These are phyloP conservation scores for Teleogryllus oceanicus DNA, from an alignment of 2,888 invertebrate genomes.

Conservation along the genomic window DNA sequence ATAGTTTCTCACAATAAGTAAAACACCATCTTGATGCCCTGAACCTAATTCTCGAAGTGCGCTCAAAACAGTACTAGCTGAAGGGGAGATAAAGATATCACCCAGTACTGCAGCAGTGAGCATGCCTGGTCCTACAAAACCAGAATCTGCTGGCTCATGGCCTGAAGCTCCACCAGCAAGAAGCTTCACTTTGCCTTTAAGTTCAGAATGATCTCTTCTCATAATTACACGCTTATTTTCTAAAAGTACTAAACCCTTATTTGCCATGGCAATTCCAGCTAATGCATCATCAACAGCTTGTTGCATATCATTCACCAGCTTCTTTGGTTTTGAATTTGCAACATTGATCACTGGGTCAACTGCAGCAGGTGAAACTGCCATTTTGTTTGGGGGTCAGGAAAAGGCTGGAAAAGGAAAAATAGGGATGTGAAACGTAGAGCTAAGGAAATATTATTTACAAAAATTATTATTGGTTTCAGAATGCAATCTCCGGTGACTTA, in stretches of 20 bases:
- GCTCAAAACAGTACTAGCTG: slow-evolving; percentile 27
- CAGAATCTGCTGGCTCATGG: slow-evolving; percentile 52
- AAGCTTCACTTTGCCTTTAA: slow-evolving; percentile 41
- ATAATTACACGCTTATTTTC: slow-evolving; percentile 35
- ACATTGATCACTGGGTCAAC: neutral
- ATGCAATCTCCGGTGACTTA: no score
- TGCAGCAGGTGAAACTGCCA: neutral
- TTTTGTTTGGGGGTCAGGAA: neutral
- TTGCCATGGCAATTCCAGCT: slow-evolving; percentile 30
- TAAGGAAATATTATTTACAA: neutral
- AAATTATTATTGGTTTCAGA: neutral
- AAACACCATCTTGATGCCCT: slow-evolving; percentile 51
- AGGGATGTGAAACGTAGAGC: neutral
- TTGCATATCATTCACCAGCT: slow-evolving; percentile 26
- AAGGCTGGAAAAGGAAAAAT: neutral
- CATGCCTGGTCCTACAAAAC: slow-evolving; percentile 54
- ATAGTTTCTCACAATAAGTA: slow-evolving; percentile 71
- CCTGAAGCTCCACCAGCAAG: slow-evolving; percentile 55
- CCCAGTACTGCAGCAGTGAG: slow-evolving; percentile 54
- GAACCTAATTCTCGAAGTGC: slow-evolving; percentile 31
- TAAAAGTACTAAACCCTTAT: slow-evolving; percentile 31
- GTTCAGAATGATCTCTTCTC: slow-evolving; percentile 36
- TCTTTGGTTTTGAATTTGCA: slow-evolving; percentile 22
- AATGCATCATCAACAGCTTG: slow-evolving; percentile 31
- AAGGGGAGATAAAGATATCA: slow-evolving; percentile 37